phyloP scores from a whole-genome alignment of 2,797 vertebrate species.

The Rhinogobio ventralis region DNA sequence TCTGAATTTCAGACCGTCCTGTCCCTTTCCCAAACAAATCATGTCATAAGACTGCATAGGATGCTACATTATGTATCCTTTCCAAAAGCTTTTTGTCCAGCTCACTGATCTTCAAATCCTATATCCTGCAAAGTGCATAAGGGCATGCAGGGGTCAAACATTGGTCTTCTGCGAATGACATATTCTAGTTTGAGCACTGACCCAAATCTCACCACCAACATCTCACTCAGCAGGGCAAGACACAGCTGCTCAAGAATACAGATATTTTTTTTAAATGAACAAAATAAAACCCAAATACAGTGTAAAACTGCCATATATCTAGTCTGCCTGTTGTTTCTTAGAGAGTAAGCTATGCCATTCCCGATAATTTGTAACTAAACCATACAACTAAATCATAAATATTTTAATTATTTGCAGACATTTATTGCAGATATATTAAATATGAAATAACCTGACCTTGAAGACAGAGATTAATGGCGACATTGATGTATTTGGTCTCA shows the following conservation, averaged over 20 bases:
- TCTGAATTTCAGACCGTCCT: not conserved
- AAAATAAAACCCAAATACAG: not conserved
- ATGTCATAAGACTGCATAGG: slow-evolving; percentile 9
- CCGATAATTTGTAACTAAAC: not conserved
- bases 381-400: not conserved
- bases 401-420: slow-evolving; percentile 14
- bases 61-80: slow-evolving; percentile 30
- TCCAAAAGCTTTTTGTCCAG: slow-evolving; percentile 44
- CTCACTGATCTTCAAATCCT: slow-evolving; percentile 36
- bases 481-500: slow-evolving; percentile 12
- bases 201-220: slow-evolving; percentile 56
- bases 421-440: not conserved
- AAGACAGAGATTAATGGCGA: slow-evolving; percentile 34
- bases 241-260: slow-evolving; percentile 17
- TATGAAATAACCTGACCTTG: slow-evolving; percentile 11
- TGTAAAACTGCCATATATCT: not conserved
- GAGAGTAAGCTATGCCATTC: not conserved
- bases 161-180: slow-evolving; percentile 50
- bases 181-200: slow-evolving; percentile 59
- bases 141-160: slow-evolving; percentile 56
- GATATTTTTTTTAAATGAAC: not conserved
- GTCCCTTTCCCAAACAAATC: slow-evolving; percentile 11
- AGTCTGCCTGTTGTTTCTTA: slow-evolving; percentile 3
- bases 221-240: slow-evolving; percentile 51
- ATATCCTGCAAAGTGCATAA: slow-evolving; percentile 34